A percentile compares a stretch with the other conserved stretches of the same genome.
Conservation (phyloP, 2,113 vertebrate genomes). For the Bujurquina vittata region DNA sequence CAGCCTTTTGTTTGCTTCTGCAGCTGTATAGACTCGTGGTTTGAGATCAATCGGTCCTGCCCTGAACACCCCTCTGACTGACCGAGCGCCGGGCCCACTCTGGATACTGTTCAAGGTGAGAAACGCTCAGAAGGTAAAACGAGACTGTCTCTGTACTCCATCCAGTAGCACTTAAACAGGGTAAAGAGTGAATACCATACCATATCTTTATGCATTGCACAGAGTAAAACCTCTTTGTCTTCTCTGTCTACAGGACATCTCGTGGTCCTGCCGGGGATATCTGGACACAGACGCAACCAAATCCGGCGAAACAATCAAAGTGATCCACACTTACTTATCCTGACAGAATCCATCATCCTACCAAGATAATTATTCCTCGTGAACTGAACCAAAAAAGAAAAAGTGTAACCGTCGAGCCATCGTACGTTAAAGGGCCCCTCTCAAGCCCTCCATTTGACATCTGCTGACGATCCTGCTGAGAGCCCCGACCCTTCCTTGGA, state of each 20-base stretch:
- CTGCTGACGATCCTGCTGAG: constrained; percentile 53
- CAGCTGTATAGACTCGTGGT: constrained; percentile 99
- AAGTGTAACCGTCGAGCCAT: constrained; percentile 41
- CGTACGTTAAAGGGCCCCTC: constrained; percentile 44
- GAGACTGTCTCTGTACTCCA: neutral
- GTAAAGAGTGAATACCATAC: neutral
- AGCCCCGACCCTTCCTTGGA: neutral
- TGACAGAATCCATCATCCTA: constrained; percentile 62
- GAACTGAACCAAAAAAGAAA: constrained; percentile 69
- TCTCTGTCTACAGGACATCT: constrained; percentile 67
- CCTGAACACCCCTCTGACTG: constrained; percentile 98
- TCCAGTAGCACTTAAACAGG: neutral
- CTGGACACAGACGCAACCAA: constrained; percentile 73
- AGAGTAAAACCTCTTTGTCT: neutral
- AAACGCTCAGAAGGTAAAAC: constrained; percentile 3
- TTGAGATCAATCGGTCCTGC: constrained; percentile 99
- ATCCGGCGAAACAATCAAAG: constrained; percentile 69
- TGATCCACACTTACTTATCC: constrained; percentile 55
- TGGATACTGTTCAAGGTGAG: constrained; percentile 75
- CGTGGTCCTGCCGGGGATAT: constrained; percentile 67
- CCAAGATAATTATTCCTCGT: constrained; percentile 57
- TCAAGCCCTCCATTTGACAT: constrained; percentile 7
- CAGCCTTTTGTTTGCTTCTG: constrained; percentile 25
- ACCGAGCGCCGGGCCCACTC: constrained; percentile 71
- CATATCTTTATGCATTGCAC: neutral